Evolutionary conservation across 2,888 invertebrate genomes (phyloP), one percentile per base, ranked within the genome.

Genomic region (Frankliniella fusca): DNA sequence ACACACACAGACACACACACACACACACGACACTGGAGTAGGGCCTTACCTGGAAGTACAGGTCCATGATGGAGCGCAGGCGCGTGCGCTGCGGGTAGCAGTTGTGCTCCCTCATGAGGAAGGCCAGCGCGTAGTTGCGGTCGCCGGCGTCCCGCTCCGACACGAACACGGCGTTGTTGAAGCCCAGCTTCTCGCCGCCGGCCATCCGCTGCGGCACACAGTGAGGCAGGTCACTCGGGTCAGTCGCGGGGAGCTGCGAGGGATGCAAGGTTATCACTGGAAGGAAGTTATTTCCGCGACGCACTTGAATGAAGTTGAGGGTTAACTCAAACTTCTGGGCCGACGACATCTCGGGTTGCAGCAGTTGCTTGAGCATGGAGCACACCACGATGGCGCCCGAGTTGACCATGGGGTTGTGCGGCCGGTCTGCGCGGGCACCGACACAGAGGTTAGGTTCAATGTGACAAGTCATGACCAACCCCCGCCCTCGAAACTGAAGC

Each of bases 391-490:
- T 91, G 27, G 91, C 91, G 15, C 92, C 92, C 38, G 91, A 88
- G 86, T 91, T 92, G 81, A 91, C 90, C 90, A 92, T 90, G 0
- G 91, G 91, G 86, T 92, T 92, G 87, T 91, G 91, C 0, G 91
- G 91, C 84, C 90, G 90, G 83, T 89, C 91, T 90, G 86, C 80
- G 86, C 85, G 79, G 82, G 80, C 27, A 79, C 80, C 38, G 38
- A 38, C 38, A 38, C 38, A 2, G 5, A 38, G 38, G 38, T 38
- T 2, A 38, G 38, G 38, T 38, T 2, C 38, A 38, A 38, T 2
- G 38, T 38, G 38, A 38, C 38, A 38, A 2, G 38, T 38, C 38
- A 38, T 38, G 38, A 38, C 38, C 2, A 38, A 38, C 38, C 38
- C 38, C 38, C 38, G 38, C 38, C 38, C 38, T 5, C 5, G 38